Conservation (phyloP, 2,113 vertebrate species). For the Amia ocellicauda region DNA sequence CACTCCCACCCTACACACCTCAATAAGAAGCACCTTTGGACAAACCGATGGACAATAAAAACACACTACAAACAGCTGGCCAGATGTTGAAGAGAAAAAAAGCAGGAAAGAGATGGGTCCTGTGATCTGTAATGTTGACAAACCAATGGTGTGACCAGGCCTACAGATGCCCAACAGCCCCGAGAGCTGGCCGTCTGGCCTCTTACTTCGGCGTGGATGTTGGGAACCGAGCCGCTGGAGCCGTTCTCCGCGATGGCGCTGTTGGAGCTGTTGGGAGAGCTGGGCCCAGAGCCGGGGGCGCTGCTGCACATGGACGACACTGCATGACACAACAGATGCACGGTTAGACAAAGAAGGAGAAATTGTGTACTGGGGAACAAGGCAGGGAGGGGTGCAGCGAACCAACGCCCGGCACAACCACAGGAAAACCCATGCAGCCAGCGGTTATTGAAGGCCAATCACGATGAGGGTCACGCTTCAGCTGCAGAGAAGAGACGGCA, state of each 20-base stretch:
- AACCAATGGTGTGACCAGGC: no score
- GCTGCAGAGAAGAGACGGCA: neutral
- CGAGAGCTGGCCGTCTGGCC: no score
- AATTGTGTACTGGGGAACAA: no score
- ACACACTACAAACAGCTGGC: no score
- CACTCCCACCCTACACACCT: no score
- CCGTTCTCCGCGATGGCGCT: constrained; percentile 76
- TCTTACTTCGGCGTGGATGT: constrained; percentile 75
- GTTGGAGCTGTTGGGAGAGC: constrained; percentile 80
- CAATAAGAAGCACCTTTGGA: no score
- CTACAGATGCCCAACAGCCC: neutral
- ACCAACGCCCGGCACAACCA: neutral
- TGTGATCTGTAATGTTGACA: no score
- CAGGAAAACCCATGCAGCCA: neutral
- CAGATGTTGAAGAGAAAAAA: no score
- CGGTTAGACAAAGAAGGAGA: no score
- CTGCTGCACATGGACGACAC: constrained; percentile 79
- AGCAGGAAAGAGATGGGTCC: no score
- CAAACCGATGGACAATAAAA: no score
- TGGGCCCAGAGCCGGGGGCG: constrained; percentile 78
- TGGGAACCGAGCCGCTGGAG: constrained; percentile 78
- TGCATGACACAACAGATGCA: constrained; percentile 42
- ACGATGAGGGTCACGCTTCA: neutral
- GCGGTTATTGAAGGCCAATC: neutral
- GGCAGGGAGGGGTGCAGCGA: neutral